Evolutionary conservation across 1,140 invertebrate species (phyloP).

Genomic region (Drosophila leontia): DNA sequence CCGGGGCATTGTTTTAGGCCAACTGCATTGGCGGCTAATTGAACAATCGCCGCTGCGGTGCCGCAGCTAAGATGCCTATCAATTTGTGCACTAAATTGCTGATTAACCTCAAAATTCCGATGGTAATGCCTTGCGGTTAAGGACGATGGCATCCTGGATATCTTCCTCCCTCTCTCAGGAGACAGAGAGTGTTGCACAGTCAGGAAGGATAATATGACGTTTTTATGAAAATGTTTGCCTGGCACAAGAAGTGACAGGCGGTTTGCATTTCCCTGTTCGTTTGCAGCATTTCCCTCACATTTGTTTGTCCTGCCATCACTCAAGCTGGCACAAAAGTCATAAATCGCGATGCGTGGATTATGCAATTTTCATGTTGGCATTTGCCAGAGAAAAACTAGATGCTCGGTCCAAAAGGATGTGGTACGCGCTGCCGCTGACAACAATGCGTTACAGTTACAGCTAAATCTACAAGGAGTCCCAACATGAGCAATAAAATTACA

Average conservation of each 20-base stretch:
- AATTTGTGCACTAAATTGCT: conserved; percentile 78
- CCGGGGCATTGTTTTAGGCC: conserved; percentile 39
- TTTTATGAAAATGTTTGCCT: conserved; percentile 53
- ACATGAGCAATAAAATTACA: conserved; percentile 46
- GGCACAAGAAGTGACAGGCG: conserved; percentile 64
- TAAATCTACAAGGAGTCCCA: conserved; percentile 13
- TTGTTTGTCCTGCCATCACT: conserved; percentile 78
- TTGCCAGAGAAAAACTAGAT: conserved; percentile 48
- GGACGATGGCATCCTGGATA: background rate
- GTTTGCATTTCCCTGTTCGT: conserved; percentile 61
- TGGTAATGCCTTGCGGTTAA: conserved; percentile 52
- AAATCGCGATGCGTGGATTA: conserved; percentile 84
- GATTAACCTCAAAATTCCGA: conserved; percentile 65
- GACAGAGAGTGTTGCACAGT: background rate
- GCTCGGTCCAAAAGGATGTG: conserved; percentile 31
- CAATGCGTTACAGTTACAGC: conserved; percentile 70
- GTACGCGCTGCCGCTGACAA: conserved; percentile 66
- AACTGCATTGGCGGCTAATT: conserved; percentile 63
- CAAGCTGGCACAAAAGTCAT: conserved; percentile 75
- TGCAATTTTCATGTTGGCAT: conserved; percentile 83
- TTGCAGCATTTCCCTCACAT: conserved; percentile 70
- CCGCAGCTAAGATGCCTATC: conserved; percentile 58
- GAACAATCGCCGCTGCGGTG: conserved; percentile 42
- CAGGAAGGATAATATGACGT: conserved; percentile 29
- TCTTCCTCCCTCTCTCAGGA: background rate